Conservation (phyloP, 2,113 vertebrate species). For the Chionomys nivalis region DNA sequence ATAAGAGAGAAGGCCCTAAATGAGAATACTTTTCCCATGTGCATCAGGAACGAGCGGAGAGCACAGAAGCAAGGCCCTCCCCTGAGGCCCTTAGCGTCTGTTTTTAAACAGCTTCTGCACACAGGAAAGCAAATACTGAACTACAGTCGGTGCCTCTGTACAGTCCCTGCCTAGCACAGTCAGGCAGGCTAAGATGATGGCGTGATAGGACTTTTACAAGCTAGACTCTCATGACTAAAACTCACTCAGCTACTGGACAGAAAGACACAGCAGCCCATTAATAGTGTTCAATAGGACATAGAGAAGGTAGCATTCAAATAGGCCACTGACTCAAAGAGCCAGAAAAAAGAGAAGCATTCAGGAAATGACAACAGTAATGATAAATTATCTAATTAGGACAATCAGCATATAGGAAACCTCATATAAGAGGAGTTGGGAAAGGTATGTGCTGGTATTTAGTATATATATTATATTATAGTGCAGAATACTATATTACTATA, state of each 20-base stretch:
- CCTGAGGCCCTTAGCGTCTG: conserved; percentile 15
- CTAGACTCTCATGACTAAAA: neutral
- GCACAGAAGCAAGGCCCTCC: neutral
- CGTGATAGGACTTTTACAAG: neutral
- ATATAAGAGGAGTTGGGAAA: neutral
- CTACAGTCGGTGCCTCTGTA: neutral
- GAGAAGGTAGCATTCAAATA: neutral
- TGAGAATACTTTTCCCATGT: conserved; percentile 17
- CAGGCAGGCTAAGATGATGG: neutral
- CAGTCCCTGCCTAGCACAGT: neutral
- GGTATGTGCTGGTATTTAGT: neutral
- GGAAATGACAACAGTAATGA: neutral
- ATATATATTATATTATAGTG: no score
- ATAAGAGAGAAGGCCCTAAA: conserved; percentile 46
- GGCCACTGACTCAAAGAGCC: neutral
- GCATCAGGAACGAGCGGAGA: conserved; percentile 9
- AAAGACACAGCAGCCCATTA: neutral
- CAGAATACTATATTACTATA: no score
- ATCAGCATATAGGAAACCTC: neutral
- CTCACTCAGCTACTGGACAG: neutral
- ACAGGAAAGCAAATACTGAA: conserved; percentile 39
- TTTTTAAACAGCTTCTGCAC: conserved; percentile 32
- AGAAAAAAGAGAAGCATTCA: neutral
- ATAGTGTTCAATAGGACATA: neutral
- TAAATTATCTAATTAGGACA: neutral